Evolutionary conservation across 2,113 vertebrate genomes (phyloP), one percentile per base, ranked within the genome.

Genomic region (Neolamprologus devosi): DNA sequence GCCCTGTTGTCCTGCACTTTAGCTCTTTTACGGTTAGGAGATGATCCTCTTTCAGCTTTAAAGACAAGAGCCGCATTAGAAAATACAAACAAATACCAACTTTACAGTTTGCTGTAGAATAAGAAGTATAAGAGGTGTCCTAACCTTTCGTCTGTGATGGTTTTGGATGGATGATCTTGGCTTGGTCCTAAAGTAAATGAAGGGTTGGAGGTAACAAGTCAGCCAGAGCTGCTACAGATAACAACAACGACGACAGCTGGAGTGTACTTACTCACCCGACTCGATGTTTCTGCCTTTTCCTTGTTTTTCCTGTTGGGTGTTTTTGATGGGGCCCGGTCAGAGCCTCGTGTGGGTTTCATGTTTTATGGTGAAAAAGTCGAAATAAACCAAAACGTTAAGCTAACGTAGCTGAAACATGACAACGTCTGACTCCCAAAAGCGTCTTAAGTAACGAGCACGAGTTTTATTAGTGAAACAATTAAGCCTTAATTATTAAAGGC

Each of bases 261-360:
- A 14, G 37, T 9, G 13, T 14, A 17, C 45, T 1, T 3, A 30
- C 35, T 93, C 68, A 96, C 95, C 90, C 37, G 84, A 3, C n/a
- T 23, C 7, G 14, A 8, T 6, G 6, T n/a, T 23, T 49, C 21
- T 10, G 65, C 2, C 19, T 85, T 78, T 9, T 54, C 75, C 28
- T 88, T 91, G 4, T 53, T 81, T 63, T 87, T 91, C 4, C 12
- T 1, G 21, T 54, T 91, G 4, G 95, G 94, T 33, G 37, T 60
- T 54, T 87, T 88, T 3, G 93, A 89, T 2, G 94, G 58, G 13
- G 86, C 65, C 19, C 95, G 91, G 16, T 58, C 23, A 1, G 96
- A 96, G 2, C 91, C 96, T 87, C 95, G 92, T 1, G 47, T 63
- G 6, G 95, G 93, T 40, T 95, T 96, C 96, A 96, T 96, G 0